These are phyloP conservation scores for Cathartes aura DNA, from an alignment of 2,113 vertebrate genomes.

Conservation along the genomic window DNA sequence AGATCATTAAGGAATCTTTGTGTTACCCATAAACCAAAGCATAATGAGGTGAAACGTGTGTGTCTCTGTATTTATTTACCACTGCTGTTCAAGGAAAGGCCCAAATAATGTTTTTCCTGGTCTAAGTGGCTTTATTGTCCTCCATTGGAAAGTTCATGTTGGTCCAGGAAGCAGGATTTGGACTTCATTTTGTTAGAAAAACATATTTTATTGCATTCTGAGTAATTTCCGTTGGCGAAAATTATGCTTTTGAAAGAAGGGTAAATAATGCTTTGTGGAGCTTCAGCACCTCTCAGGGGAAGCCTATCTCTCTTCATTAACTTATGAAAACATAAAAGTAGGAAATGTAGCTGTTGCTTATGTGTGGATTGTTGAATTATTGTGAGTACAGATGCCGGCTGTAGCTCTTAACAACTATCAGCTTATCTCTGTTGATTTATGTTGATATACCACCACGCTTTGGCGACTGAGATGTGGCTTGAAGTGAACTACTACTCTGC, in stretches of 20 bases:
- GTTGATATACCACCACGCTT: not conserved
- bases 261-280: not conserved
- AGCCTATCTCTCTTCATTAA: not conserved
- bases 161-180: slow-evolving; percentile 28
- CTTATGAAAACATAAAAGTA: not conserved
- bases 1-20: not conserved
- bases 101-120: not conserved
- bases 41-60: not conserved
- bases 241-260: not conserved
- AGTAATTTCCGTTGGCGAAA: slow-evolving; percentile 29
- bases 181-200: slow-evolving; percentile 6
- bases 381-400: not conserved
- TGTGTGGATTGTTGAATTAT: not conserved
- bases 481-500: not conserved
- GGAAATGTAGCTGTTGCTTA: not conserved
- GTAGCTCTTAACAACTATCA: not conserved
- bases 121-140: slow-evolving; percentile 5
- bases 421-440: not conserved
- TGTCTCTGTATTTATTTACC: not conserved
- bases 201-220: slow-evolving; percentile 51
- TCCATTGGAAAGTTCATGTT: not conserved
- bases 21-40: not conserved
- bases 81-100: not conserved
- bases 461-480: not conserved
- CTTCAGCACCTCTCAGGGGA: slow-evolving; percentile 7